Conservation (phyloP, 2,888 invertebrate species). For the Beris morrisii region DNA sequence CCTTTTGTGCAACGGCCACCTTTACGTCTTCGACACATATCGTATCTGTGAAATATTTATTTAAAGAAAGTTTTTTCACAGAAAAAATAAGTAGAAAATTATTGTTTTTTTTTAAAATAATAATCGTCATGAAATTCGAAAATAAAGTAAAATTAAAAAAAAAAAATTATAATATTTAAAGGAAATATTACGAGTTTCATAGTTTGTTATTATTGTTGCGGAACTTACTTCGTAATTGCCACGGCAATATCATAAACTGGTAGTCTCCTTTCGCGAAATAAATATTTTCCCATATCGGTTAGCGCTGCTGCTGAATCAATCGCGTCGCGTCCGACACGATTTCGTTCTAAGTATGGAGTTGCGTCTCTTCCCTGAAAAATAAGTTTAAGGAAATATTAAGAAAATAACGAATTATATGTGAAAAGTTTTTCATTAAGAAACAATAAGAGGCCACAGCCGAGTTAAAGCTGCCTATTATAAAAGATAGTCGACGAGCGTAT, state of each 20-base stretch:
- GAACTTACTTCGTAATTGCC: constrained; percentile 91
- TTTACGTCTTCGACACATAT: constrained; percentile 96
- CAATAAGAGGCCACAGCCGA: no score
- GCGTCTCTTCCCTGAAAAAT: constrained; percentile 81
- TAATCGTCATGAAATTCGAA: not conserved
- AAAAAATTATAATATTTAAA: not conserved
- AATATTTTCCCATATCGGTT: constrained; percentile 96
- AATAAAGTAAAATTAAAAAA: not conserved
- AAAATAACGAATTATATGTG: not conserved
- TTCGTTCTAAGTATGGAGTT: constrained; percentile 90
- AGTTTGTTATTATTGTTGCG: not conserved
- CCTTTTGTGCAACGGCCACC: constrained; percentile 97
- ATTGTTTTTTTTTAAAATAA: not conserved
- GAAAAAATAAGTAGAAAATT: constrained; percentile 6
- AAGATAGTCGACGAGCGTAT: not conserved
- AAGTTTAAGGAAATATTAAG: constrained; percentile 26
- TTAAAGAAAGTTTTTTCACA: constrained; percentile 30
- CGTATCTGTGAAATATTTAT: constrained; percentile 72
- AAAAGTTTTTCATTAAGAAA: no score
- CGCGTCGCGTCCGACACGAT: constrained; percentile 89
- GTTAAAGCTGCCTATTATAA: no score
- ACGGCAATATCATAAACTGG: constrained; percentile 96
- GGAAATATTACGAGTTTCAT: no score
- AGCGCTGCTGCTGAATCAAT: constrained; percentile 93
- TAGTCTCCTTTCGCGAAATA: constrained; percentile 89